phyloP scores from a whole-genome alignment of 2,797 vertebrate genomes.

The Garrulus glandarius region DNA sequence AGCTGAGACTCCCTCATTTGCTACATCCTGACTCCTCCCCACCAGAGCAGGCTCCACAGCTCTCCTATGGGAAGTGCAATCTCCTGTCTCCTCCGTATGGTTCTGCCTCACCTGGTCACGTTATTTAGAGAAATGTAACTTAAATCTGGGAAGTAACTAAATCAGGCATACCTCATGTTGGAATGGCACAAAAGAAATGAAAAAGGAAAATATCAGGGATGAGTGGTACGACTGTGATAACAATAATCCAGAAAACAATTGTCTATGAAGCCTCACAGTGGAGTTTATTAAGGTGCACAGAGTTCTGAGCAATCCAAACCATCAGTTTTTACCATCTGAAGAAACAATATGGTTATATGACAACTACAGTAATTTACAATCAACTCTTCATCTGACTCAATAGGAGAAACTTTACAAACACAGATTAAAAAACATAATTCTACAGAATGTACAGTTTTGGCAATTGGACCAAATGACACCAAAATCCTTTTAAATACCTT shows the following conservation, averaged over 20 bases:
- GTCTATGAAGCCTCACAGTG: neutral
- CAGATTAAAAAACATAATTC: neutral
- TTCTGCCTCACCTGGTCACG: neutral
- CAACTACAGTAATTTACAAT: neutral
- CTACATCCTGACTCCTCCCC: neutral
- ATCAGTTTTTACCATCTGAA: neutral
- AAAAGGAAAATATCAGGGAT: neutral
- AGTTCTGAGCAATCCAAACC: neutral
- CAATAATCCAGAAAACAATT: neutral
- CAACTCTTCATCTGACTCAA: neutral
- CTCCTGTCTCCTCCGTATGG: neutral
- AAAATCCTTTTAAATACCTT: constrained; percentile 80
- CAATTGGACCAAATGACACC: neutral
- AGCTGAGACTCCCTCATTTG: neutral
- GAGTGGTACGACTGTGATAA: neutral
- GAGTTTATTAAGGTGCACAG: neutral
- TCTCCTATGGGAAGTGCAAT: neutral
- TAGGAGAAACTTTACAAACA: neutral
- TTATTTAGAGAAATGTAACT: neutral
- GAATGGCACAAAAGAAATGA: neutral
- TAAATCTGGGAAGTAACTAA: neutral
- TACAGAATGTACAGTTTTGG: neutral
- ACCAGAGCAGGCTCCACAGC: neutral
- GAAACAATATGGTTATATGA: neutral
- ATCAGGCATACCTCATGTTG: neutral